Evolutionary conservation across 2,797 vertebrate species (phyloP).

Genomic region (Potorous gilbertii): DNA sequence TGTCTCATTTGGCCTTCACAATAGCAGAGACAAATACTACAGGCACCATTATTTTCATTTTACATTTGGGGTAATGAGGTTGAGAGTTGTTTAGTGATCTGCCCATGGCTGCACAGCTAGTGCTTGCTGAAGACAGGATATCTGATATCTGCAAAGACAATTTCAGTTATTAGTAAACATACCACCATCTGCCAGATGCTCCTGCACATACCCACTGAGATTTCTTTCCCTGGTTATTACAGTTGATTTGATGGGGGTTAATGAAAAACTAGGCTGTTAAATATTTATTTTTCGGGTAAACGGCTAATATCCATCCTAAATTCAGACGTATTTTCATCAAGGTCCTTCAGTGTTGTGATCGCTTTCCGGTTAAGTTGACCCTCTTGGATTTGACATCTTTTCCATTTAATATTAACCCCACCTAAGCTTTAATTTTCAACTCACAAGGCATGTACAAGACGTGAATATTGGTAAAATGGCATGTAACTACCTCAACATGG

Average conservation of each 20-base stretch:
- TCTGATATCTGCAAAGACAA: background rate
- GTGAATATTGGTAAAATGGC: conserved; percentile 54
- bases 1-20: background rate
- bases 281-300: conserved; percentile 4
- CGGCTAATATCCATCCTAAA: background rate
- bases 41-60: background rate
- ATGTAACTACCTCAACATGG: conserved; percentile 29
- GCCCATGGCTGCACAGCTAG: background rate
- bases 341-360: background rate
- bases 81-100: background rate
- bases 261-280: conserved; percentile 16
- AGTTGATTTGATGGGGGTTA: background rate
- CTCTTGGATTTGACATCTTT: conserved; percentile 6
- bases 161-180: conserved; percentile 19
- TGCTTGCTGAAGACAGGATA: background rate
- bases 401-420: conserved; percentile 59
- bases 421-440: conserved; percentile 70
- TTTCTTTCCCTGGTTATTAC: background rate
- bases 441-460: conserved; percentile 25
- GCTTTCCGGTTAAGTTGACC: background rate
- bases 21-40: background rate
- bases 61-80: background rate
- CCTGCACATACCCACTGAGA: background rate
- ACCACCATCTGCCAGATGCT: background rate
- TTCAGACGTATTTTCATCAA: background rate